phyloP scores from a whole-genome alignment of 2,113 vertebrate genomes.

The Laticauda colubrina region DNA sequence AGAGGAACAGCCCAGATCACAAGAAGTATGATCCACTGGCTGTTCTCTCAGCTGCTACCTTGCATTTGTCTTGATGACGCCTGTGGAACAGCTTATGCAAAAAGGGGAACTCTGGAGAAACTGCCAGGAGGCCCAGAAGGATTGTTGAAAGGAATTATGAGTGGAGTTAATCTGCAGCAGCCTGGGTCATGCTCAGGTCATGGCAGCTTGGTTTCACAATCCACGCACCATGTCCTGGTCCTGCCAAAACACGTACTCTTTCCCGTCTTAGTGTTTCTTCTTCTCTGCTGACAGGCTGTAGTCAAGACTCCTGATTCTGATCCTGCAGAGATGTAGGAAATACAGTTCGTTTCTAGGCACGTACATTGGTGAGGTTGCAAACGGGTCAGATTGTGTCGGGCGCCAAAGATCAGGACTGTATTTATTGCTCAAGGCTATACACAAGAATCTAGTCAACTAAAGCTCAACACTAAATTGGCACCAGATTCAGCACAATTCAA shows the following conservation, averaged over 20 bases:
- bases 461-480: not conserved
- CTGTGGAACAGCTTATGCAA: not conserved
- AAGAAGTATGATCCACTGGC: not conserved
- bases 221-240: not conserved
- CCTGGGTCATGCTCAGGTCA: not conserved
- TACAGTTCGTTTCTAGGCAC: not conserved
- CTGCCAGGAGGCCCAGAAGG: constrained; percentile 6
- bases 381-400: not conserved
- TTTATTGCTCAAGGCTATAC: not conserved
- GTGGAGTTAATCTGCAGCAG: not conserved
- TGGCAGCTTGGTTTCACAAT: not conserved
- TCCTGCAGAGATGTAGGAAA: constrained; percentile 2
- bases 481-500: not conserved
- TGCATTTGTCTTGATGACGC: not conserved
- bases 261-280: not conserved
- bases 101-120: not conserved
- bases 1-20: not conserved
- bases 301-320: constrained; percentile 24
- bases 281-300: not conserved
- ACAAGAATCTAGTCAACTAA: not conserved
- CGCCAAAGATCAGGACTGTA: not conserved
- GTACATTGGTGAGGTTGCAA: not conserved
- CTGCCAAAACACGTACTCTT: not conserved
- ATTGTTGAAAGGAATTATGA: not conserved
- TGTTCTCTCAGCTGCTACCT: not conserved